phyloP scores from a whole-genome alignment of 2,113 vertebrate genomes.

The Bothrops jararaca region DNA sequence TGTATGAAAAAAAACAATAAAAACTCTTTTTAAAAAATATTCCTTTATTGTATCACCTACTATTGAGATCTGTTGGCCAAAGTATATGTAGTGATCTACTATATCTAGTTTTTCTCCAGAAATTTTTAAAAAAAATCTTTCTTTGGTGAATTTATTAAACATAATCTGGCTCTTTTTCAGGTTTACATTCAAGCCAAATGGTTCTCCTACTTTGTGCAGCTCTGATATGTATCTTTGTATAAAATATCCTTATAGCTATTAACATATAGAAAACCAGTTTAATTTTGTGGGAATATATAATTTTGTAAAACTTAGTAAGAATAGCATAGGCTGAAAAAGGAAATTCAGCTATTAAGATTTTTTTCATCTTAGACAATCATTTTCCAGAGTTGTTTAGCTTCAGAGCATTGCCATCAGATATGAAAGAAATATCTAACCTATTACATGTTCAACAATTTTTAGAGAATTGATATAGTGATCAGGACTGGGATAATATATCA shows the following conservation, averaged over 20 bases:
- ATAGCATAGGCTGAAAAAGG: background rate
- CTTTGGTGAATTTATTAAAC: background rate
- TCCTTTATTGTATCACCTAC: background rate
- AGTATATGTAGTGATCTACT: background rate
- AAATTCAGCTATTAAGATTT: background rate
- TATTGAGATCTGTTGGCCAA: background rate
- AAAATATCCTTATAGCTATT: background rate
- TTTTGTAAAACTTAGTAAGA: background rate
- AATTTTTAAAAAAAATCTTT: background rate
- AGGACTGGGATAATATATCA: background rate
- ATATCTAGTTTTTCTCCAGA: background rate
- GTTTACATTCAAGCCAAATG: background rate
- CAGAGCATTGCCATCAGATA: background rate
- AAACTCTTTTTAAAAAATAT: background rate
- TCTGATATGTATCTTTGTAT: background rate
- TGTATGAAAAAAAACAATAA: too few relatives aligned
- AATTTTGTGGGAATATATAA: background rate
- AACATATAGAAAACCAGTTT: background rate
- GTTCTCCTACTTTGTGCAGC: background rate
- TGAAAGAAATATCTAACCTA: background rate
- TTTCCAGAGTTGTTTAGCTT: background rate
- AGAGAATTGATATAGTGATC: background rate
- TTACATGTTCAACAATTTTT: background rate
- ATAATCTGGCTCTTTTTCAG: background rate
- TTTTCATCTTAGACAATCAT: background rate